phyloP scores from a whole-genome alignment of 2,888 invertebrate genomes.

The Mesoligia furuncula region DNA sequence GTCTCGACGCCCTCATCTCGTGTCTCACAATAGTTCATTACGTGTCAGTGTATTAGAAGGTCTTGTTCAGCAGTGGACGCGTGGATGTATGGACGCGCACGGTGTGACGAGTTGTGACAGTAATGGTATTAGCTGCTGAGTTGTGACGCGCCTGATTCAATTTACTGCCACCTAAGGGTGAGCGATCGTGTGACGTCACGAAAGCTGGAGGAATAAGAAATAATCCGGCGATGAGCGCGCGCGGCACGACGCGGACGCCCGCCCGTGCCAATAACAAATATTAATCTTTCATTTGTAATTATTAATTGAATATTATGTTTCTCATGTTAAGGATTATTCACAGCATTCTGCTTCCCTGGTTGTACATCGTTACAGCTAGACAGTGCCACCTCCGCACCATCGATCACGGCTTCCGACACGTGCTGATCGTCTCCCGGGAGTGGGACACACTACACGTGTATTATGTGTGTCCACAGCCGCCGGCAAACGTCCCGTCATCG shows the following conservation, averaged over 20 bases:
- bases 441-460: slow-evolving; percentile 8
- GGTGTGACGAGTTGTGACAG: slow-evolving; percentile 1
- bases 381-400: slow-evolving; percentile 7
- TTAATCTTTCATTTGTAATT: slow-evolving; percentile 18
- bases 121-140: slow-evolving; percentile 22
- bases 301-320: slow-evolving; percentile 26
- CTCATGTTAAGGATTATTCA: slow-evolving; percentile 3
- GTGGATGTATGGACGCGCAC: background rate
- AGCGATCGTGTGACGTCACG: slow-evolving; percentile 14
- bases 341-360: background rate
- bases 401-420: slow-evolving; percentile 31
- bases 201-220: slow-evolving; percentile 28
- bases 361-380: background rate
- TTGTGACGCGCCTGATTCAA: slow-evolving; percentile 16
- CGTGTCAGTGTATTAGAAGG: background rate
- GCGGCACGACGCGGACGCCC: slow-evolving; percentile 29
- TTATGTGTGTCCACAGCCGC: background rate
- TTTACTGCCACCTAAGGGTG: slow-evolving; percentile 6
- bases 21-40: background rate
- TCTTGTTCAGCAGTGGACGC: background rate
- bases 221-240: slow-evolving; percentile 31
- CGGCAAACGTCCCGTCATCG: slow-evolving; percentile 1
- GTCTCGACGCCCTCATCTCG: background rate
- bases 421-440: background rate
- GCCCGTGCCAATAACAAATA: slow-evolving; percentile 30